Evolutionary conservation across 2,888 invertebrate genomes (phyloP), one percentile per base, ranked within the genome.

Genomic region (Pherbina coryleti): DNA sequence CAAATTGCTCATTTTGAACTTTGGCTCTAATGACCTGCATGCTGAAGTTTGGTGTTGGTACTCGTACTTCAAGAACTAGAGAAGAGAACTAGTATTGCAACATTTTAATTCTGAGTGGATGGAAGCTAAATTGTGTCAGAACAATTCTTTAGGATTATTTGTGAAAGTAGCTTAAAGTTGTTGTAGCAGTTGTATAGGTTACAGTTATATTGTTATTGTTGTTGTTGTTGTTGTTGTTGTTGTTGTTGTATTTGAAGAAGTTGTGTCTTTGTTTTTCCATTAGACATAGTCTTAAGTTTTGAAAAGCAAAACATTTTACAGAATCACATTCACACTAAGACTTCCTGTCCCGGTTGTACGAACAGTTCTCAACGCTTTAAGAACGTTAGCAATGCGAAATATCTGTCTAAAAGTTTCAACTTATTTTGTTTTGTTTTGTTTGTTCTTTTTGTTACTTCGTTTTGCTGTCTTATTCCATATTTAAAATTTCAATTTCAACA

Each of bases 1-100:
- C 28, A 69, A 49, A 51, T 51, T 51, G 44, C 44, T 44, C 11
- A 44, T 44, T 44, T 44, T 69, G 51, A 51, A 69, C 69, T 69
- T 69, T 69, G 69, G 51, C 69, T 49, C 69, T 69, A 49, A 69
- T 69, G 69, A 69, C 69, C 69, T 69, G 69, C 67, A 37, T 62
- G 62, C 17, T 62, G 28, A 22, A 22, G 69, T 22, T 69, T 49
- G 22, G 28, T 69, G 49, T 69, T 22, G 49, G 25, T 19, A 69
- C 22, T 44, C 22, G 22, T 44, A 49, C 69, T 44, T 44, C 44
- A 44, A 44, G 44, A 44, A 44, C 37, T 31, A 31, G 31, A 31
- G 31, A 44, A 31, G 31, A 31, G 31, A 44, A 49, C 69, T 28
- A 14, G 17, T 17, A n/a, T 1, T 14, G 17, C 5, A n/a, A 37